phyloP scores from a whole-genome alignment of 2,797 vertebrate species.

The Muscicapa comitata region DNA sequence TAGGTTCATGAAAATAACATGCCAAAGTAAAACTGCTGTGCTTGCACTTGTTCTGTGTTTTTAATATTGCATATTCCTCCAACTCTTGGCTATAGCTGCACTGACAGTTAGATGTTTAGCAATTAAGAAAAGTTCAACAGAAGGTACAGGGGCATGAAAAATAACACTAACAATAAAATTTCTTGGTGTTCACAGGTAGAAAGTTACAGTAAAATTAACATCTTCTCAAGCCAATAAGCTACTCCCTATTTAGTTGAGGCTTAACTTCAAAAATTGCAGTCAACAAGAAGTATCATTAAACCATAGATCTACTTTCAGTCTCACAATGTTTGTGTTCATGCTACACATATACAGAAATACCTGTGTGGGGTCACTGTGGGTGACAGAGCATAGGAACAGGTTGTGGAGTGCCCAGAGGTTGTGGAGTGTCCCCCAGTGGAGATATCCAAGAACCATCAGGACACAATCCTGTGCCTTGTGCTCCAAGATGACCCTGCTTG shows the following conservation, averaged over 20 bases:
- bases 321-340: neutral
- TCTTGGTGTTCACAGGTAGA: neutral
- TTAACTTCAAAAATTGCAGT: neutral
- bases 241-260: neutral
- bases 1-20: slow-evolving; percentile 26
- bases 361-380: accelerated
- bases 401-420: no score
- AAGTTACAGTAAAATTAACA: neutral
- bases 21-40: slow-evolving; percentile 57
- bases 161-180: neutral
- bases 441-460: neutral
- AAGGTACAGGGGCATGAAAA: neutral
- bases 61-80: neutral
- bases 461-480: neutral
- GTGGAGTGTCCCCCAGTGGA: neutral
- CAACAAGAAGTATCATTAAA: neutral
- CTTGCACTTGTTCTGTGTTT: slow-evolving; percentile 22
- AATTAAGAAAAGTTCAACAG: neutral
- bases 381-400: neutral
- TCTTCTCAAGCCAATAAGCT: neutral
- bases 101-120: neutral
- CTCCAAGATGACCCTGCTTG: neutral
- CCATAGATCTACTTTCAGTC: neutral
- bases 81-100: neutral
- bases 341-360: neutral